phyloP scores from a whole-genome alignment of 1,140 invertebrate genomes.

The Thaumetopoea pityocampa region DNA sequence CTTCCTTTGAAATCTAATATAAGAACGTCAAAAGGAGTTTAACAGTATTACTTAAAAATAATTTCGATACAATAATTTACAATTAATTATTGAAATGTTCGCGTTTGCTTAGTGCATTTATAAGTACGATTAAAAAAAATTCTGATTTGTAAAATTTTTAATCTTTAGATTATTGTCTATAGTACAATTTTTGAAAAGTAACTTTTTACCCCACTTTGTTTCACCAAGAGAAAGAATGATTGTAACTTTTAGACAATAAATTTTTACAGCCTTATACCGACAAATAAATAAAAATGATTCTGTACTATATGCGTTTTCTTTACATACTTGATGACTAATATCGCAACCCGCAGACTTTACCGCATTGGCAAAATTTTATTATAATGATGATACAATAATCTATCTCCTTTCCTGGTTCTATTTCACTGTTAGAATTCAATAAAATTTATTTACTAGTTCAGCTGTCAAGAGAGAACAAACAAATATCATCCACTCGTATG shows the following conservation, averaged over 20 bases:
- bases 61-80: slow-evolving; percentile 64
- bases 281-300: slow-evolving; percentile 68
- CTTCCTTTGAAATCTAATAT: slow-evolving; percentile 19
- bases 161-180: slow-evolving; percentile 30
- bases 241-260: slow-evolving; percentile 72
- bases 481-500: too few species aligned
- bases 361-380: too few species aligned
- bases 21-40: slow-evolving; percentile 50
- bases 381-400: too few species aligned
- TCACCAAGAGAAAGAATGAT: slow-evolving; percentile 56
- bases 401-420: too few species aligned
- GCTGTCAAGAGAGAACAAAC: too few species aligned
- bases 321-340: too few species aligned
- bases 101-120: slow-evolving; percentile 38
- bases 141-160: slow-evolving; percentile 24
- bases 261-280: slow-evolving; percentile 72
- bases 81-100: slow-evolving; percentile 37
- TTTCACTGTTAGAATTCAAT: too few species aligned
- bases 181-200: slow-evolving; percentile 37
- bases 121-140: slow-evolving; percentile 26
- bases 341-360: too few species aligned
- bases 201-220: slow-evolving; percentile 39
- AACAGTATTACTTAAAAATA: slow-evolving; percentile 72
- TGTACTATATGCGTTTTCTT: slow-evolving; percentile 53
- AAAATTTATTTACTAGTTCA: too few species aligned